Conservation (phyloP, 2,888 invertebrate species). For the Linnaemya tessellans region DNA sequence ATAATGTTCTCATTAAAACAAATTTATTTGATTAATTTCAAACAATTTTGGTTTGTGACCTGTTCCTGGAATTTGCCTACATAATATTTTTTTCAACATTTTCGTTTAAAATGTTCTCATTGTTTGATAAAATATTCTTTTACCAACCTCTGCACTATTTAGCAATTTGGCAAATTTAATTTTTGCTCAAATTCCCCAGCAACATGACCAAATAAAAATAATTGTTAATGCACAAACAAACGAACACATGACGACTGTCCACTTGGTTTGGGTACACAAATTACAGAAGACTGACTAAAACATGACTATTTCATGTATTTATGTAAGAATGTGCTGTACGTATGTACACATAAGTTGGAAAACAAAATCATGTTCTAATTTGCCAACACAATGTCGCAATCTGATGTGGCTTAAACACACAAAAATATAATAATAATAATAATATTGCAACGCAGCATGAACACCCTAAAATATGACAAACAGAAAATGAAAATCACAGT, state of each 20-base stretch:
- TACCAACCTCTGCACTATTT: background rate
- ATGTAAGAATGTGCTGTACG: background rate
- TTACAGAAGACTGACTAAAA: background rate
- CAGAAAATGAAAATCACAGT: background rate
- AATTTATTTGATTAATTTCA: no score
- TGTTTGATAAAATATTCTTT: background rate
- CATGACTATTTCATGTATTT: background rate
- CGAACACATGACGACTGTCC: background rate
- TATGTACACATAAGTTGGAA: background rate
- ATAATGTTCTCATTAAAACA: no score
- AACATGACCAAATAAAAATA: background rate
- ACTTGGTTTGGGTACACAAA: slow-evolving; percentile 26
- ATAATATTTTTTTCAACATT: background rate
- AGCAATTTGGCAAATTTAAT: slow-evolving; percentile 15
- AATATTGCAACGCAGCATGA: background rate
- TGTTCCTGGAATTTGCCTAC: no score
- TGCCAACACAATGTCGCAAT: slow-evolving; percentile 9
- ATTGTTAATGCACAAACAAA: background rate
- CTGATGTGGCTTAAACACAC: background rate
- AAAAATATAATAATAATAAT: background rate
- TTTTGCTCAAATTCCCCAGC: background rate
- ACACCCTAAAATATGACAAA: background rate
- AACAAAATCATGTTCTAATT: slow-evolving; percentile 28
- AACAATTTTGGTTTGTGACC: no score
- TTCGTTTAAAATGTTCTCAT: background rate